Evolutionary conservation across 2,888 invertebrate species (phyloP), one percentile per base, ranked within the genome.

Genomic region (Artemia sp.): DNA sequence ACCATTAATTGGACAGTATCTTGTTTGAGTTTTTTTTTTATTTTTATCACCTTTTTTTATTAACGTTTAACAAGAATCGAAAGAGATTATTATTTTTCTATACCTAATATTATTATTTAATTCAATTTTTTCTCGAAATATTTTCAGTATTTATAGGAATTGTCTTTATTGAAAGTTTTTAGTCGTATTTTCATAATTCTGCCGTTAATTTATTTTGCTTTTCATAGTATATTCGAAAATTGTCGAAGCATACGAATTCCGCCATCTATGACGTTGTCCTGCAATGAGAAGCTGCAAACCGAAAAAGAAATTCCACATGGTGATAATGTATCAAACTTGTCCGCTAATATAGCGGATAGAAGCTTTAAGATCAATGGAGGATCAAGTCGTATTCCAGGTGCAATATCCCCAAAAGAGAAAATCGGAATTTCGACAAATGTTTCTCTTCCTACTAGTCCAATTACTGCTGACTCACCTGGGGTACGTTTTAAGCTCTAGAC

Each of bases 391-490:
- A 58, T 58, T 19, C 64, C 64, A 9, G 64, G 64, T 19, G 11
- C 12, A 58, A 38, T 38, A 38, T 24, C 64, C 2, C n/a, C 11
- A 58, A 58, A 58, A 10, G 64, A 58, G 24, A 58, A 58, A 24
- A 24, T 24, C 9, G 14, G 14, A n/a, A n/a, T 24, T 58, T 24
- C 64, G 11, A 9, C 64, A n/a, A 58, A 10, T 11, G 64, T 24
- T 58, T 58, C 64, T 8, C n/a, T 19, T 58, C 64, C 64, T 10
- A 58, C 64, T 58, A 58, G 64, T 58, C 64, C 64, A 58, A 12
- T 58, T 19, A 10, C 64, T 24, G 64, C 14, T 10, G 64, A 58
- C n/a, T 24, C 64, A 58, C 14, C 19, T n/a, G 24, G 24, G n/a
- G 64, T 58, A 58, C n/a, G 64, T 58, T 24, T 58, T 53, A 53